Evolutionary conservation across 2,888 invertebrate genomes (phyloP).

Genomic region (Zygogramma bicolorata): DNA sequence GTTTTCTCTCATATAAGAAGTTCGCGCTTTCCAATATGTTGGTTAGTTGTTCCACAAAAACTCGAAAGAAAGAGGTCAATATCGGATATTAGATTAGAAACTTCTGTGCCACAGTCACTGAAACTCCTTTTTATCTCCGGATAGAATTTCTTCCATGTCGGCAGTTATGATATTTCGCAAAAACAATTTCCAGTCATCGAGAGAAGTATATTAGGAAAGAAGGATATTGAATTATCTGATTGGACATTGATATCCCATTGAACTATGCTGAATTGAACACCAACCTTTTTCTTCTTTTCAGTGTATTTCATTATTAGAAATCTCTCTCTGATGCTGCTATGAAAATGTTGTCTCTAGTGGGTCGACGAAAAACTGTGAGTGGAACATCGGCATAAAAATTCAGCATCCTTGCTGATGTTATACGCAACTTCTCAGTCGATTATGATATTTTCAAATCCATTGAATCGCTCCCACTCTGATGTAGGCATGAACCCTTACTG

Average conservation of each 20-base stretch:
- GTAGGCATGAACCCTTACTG: too few species aligned
- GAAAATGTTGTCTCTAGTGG: too few species aligned
- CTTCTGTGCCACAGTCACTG: constrained; percentile 26
- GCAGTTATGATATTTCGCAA: background rate
- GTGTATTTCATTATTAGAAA: too few species aligned
- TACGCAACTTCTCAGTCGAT: too few species aligned
- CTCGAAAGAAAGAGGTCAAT: constrained; percentile 19
- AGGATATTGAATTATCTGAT: constrained; percentile 30
- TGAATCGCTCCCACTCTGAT: too few species aligned
- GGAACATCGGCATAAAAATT: too few species aligned
- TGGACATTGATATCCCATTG: constrained; percentile 21
- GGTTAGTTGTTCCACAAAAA: background rate
- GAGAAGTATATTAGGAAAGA: background rate
- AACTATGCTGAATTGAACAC: constrained; percentile 24
- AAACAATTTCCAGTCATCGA: background rate
- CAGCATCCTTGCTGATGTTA: too few species aligned
- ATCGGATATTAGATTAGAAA: constrained; percentile 41
- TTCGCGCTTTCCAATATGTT: too few species aligned
- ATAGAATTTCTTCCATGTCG: constrained; percentile 33
- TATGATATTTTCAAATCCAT: too few species aligned
- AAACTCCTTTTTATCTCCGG: constrained; percentile 40
- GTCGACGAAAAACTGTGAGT: too few species aligned
- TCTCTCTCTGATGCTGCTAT: background rate
- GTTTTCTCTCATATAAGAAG: too few species aligned
- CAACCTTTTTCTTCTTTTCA: constrained; percentile 17